Conservation (phyloP, 2,888 invertebrate genomes). For the Chironomus riparius region DNA sequence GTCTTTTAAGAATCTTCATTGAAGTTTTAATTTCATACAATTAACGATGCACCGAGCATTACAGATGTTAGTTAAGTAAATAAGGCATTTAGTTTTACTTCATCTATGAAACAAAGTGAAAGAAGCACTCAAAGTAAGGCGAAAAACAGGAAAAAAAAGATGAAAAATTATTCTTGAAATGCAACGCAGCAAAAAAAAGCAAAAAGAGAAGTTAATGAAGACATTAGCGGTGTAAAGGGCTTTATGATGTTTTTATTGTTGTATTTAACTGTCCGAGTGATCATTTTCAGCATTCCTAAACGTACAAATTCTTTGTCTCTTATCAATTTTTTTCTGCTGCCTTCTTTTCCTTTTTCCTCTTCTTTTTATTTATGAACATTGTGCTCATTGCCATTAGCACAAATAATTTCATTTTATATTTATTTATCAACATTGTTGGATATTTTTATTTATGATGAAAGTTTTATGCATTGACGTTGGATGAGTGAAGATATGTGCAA, state of each 20-base stretch:
- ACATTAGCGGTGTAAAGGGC: conserved; percentile 15
- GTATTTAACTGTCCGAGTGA: background rate
- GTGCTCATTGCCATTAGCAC: background rate
- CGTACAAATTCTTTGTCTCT: background rate
- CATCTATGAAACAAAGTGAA: no score
- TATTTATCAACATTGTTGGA: no score
- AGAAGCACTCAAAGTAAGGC: background rate
- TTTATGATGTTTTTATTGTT: conserved; percentile 9
- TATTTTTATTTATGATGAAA: no score
- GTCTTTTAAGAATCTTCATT: conserved; percentile 1
- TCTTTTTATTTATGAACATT: background rate
- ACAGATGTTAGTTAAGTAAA: no score
- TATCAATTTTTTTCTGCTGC: background rate
- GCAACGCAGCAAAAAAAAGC: background rate
- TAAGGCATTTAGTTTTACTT: no score
- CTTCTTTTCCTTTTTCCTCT: background rate
- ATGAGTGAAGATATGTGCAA: no score
- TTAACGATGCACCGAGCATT: no score
- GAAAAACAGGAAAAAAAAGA: background rate
- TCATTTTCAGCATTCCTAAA: conserved; percentile 18
- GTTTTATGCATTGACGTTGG: no score
- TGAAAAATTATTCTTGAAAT: background rate
- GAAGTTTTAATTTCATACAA: background rate
- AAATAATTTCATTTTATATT: no score
- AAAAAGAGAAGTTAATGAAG: conserved; percentile 17